These are phyloP conservation scores for Corticium candelabrum DNA, from an alignment of 37 sponge, comb jelly and placozoan genomes.

Conservation along the genomic window DNA sequence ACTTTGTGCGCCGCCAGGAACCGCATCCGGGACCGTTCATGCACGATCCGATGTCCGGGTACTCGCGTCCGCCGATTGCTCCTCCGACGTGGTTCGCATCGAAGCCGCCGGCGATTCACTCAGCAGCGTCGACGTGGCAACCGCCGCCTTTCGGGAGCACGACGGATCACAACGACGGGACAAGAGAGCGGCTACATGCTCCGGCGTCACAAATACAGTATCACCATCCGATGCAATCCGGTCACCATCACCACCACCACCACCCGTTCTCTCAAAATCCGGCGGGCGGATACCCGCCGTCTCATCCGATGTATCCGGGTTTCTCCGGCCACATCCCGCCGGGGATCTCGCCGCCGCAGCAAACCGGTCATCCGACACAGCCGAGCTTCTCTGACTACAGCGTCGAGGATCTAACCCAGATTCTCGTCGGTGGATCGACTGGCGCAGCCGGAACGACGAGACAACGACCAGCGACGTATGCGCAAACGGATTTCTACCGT, in stretches of 20 bases:
- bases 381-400: neutral
- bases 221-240: neutral
- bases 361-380: neutral
- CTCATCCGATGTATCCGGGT: neutral
- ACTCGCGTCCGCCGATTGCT: neutral
- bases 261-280: neutral
- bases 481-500: neutral
- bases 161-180: no score
- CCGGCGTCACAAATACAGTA: neutral
- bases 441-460: neutral
- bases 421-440: neutral
- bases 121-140: conserved; percentile 1
- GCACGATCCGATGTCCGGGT: neutral
- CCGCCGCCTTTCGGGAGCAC: neutral
- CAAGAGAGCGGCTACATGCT: neutral
- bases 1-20: neutral
- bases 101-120: no score
- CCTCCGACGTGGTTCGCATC: neutral
- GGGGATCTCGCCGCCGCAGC: neutral
- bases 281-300: neutral
- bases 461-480: no score
- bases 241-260: neutral
- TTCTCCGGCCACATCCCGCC: neutral
- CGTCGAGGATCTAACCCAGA: neutral
- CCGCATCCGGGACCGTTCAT: neutral